Evolutionary conservation across 2,113 vertebrate genomes (phyloP), one percentile per base, ranked within the genome.

Genomic region (Crocuta crocuta): DNA sequence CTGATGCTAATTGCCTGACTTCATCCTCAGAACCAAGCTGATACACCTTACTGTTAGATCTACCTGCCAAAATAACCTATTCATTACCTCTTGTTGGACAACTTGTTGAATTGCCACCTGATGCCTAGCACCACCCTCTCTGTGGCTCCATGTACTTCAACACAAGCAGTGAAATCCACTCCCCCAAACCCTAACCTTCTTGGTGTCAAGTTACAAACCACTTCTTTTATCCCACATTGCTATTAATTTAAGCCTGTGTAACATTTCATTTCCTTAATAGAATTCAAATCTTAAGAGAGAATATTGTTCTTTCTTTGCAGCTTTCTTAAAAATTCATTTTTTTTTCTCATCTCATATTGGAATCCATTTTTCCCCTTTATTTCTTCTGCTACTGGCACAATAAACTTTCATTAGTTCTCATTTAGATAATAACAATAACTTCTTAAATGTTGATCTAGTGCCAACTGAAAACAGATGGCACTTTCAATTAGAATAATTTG

Each of bases 401-500:
- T 24, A 79, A 39, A 76, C 50, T 92, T 91, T 43, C 12, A 91
- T 55, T 19, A n/a, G 5, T 53, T 65, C 66, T 83, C 17, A 16
- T 13, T 65, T 85, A 70, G 35, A 76, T 21, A 91, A 63, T 33
- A 86, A 88, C 58, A 90, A 48, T 31, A n/a, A 90, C 66, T 78
- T 91, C 71, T 81, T 31, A 33, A 82, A 65, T 43, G 50, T 43
- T 31, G 19, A 86, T 68, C 39, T 11, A 11, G 31, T 86, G 28
- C 39, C 86, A 97, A 19, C 6, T 91, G 66, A 94, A 91, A 84
- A 50, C 84, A 94, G 93, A 80, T 80, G 53, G 45, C 33, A 74
- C 11, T 94, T 96, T 53, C 39, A 89, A 89, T 93, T 86, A 95
- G 35, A 71, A 68, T 82, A 80, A 93, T 63, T 84, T 91, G 73